phyloP scores from a whole-genome alignment of 2,797 vertebrate species.

The Spinibarbus caldwelli region DNA sequence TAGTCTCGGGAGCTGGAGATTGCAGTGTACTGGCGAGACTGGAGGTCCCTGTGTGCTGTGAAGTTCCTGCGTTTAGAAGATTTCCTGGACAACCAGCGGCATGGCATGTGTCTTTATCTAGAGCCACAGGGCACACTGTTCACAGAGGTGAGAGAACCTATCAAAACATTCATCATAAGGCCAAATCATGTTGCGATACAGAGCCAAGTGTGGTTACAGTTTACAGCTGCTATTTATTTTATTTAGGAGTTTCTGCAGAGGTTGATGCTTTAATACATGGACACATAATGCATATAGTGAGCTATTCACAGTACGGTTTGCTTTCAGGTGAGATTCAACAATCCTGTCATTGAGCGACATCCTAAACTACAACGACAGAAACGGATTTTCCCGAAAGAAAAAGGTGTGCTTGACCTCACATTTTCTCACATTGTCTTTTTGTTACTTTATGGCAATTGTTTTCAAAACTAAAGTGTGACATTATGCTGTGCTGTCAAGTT shows the following conservation, averaged over 20 bases:
- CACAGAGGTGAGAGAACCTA: constrained; percentile 81
- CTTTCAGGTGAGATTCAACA: constrained; percentile 90
- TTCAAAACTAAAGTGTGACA: not conserved
- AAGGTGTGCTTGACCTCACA: constrained; percentile 75
- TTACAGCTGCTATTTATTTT: not conserved
- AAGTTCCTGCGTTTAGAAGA: constrained; percentile 93
- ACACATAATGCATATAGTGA: not conserved
- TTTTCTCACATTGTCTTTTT: no score
- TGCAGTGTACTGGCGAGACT: constrained; percentile 89
- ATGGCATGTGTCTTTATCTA: constrained; percentile 87
- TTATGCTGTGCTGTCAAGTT: not conserved
- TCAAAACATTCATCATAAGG: not conserved
- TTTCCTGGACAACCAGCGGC: constrained; percentile 92
- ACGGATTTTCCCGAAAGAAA: constrained; percentile 91
- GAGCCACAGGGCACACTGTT: constrained; percentile 93
- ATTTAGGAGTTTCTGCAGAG: not conserved
- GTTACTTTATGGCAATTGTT: no score
- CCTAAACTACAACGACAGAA: constrained; percentile 91
- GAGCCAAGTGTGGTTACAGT: not conserved
- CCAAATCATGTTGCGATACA: not conserved
- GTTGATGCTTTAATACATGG: not conserved
- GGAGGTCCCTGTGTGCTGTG: constrained; percentile 90
- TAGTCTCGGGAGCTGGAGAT: constrained; percentile 95
- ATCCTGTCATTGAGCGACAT: constrained; percentile 88
- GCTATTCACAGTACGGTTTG: not conserved